phyloP scores from a whole-genome alignment of 2,888 invertebrate genomes.

The Cerastoderma edule region DNA sequence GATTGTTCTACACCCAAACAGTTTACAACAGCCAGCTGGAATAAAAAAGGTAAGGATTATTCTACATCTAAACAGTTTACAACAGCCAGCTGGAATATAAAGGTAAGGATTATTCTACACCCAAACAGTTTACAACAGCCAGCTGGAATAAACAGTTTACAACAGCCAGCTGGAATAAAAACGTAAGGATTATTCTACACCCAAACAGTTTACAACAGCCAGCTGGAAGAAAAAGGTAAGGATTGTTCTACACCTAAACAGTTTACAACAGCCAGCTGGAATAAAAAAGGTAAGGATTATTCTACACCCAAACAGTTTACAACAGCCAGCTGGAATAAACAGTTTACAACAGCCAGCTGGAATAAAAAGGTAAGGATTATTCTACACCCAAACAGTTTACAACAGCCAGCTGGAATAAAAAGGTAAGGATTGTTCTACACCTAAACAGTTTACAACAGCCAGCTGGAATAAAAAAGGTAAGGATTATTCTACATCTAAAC shows the following conservation, averaged over 20 bases:
- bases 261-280: constrained; percentile 81
- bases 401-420: constrained; percentile 82
- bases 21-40: constrained; percentile 81
- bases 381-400: constrained; percentile 69
- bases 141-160: constrained; percentile 82
- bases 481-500: too few relatives aligned
- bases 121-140: constrained; percentile 72
- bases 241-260: too few relatives aligned
- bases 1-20: too few relatives aligned
- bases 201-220: constrained; percentile 72
- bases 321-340: constrained; percentile 82
- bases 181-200: too few relatives aligned
- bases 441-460: constrained; percentile 72
- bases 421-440: too few relatives aligned
- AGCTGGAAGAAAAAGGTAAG: constrained; percentile 82
- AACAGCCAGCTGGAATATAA: constrained; percentile 82
- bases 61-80: constrained; percentile 69
- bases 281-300: too few relatives aligned
- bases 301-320: constrained; percentile 69
- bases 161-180: constrained; percentile 82
- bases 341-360: constrained; percentile 81
- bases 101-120: too few relatives aligned
- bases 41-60: too few relatives aligned
- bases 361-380: constrained; percentile 81
- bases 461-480: constrained; percentile 83